These are phyloP conservation scores for Numida meleagris DNA, from an alignment of 2,113 vertebrate genomes.

Conservation along the genomic window DNA sequence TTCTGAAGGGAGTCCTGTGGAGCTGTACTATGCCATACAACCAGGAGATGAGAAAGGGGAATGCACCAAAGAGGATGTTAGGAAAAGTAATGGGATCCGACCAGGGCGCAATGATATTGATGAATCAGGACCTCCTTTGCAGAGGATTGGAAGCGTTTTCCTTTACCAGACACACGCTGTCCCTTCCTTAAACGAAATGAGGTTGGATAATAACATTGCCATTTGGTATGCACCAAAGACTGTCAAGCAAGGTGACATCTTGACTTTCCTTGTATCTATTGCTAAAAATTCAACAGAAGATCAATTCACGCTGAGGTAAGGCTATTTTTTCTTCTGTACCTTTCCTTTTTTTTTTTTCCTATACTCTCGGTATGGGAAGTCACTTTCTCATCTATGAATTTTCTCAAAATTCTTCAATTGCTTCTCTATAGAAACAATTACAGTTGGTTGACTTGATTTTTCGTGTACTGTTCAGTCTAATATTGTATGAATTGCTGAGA, in stretches of 20 bases:
- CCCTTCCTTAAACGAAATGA: conserved; percentile 81
- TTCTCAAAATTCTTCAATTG: not conserved
- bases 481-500: not conserved
- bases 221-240: conserved; percentile 83
- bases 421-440: not conserved
- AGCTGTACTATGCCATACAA: conserved; percentile 88
- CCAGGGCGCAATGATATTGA: conserved; percentile 72
- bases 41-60: conserved; percentile 65
- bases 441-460: not conserved
- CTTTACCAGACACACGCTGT: conserved; percentile 83
- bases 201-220: conserved; percentile 83
- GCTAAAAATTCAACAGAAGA: conserved; percentile 83
- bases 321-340: not conserved
- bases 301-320: conserved; percentile 92
- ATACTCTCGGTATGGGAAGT: fast-evolving
- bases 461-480: not conserved
- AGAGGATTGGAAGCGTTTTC: conserved; percentile 89
- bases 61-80: conserved; percentile 69
- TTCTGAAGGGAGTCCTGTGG: conserved; percentile 83
- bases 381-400: not conserved
- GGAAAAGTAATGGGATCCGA: conserved; percentile 60
- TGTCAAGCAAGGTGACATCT: conserved; percentile 83
- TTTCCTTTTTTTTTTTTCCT: not conserved
- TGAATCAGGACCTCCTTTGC: conserved; percentile 84
- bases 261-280: conserved; percentile 87